Base-by-base conservation (phyloP, 1,140 invertebrate species). In the Orchestia grillus region DNA sequence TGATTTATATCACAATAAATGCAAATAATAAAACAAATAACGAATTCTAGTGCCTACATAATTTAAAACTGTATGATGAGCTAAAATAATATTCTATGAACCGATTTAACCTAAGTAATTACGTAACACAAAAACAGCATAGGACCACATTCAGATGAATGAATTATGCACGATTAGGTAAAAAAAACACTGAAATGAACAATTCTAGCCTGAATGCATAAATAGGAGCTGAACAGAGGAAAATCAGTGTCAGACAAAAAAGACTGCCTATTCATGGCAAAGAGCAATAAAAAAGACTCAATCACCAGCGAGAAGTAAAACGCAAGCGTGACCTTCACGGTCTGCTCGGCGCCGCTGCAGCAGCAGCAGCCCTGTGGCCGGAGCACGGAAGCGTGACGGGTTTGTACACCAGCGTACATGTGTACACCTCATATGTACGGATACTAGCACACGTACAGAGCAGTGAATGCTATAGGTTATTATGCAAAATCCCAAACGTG, bases 291-390 rank as follows among this genome's bases (percentile, higher is more conserved):
- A 23, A 90, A 90, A 90, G 88, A 44, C 41, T 90, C 28, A 16
- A 90, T 44, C n/a, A 44, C 88, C 41, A 90, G 88, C 88, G 41
- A 90, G 88, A 41, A 90, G 88, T 44, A 90, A 90, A 90, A 90
- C 88, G 88, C n/a, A 90, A 44, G 88, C 28, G 11, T 44, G 88
- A 90, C 88, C 88, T 90, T 90, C 88, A 90, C 43, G 88, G 41
- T 42, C 43, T 11, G 88, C n/a, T 90, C 42, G 88, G 15, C 41
- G 43, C 8, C 41, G 15, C 43, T 28, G 41, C 88, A 42, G n/a
- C 43, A 42, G 88, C 43, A 8, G 47, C 19, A 19, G 47, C 19
- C 47, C 6, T 53, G 6, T 53, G 47, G 19, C 6, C 88, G 28
- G 6, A 6, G 88, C 88, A 87, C 87, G 87, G 36, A 87, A 87